Evolutionary conservation across 1,140 invertebrate species (phyloP), one percentile per base, ranked within the genome.

Genomic region (Calliphora vicina): DNA sequence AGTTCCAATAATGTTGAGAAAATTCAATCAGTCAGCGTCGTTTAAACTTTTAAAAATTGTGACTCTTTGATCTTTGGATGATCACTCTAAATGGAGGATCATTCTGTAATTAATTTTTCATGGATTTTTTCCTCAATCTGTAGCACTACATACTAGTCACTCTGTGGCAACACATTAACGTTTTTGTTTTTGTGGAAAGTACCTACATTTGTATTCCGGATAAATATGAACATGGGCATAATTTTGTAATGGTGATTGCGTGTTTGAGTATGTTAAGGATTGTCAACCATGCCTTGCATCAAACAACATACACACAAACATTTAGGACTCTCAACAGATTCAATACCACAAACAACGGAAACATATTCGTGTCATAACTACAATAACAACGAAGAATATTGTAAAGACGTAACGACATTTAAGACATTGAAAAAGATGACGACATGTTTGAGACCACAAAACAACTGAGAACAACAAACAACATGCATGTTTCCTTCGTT

Each of bases 241-340:
- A 67, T 67, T 23, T 23, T 67, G 61, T 67, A 78, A 78, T 78
- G 61, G 35, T n/a, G 74, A 43, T 78, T 78, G 74, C 74, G 74
- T 78, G 74, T 78, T 78, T 78, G 13, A 17, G 20, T 25, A 78
- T 25, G 74, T 78, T 78, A 45, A 78, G 74, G 74, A 43, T 78
- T 78, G 74, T 78, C 74, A 78, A n/a, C 74, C 74, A 78, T 78
- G 74, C 74, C 42, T 45, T 35, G 42, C n/a, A 23, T 67, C 4
- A 23, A 67, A 67, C 20, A 23, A 23, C 61, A 67, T 20, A 20
- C n/a, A 67, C 20, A 57, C 15, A 57, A 67, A 23, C 17, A 67
- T 67, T 67, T 8, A 67, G 61, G 61, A 23, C 10, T 67, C 50
- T 9, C 9, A 67, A 25, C 0, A 50, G 4, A 50, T 50, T 50